Evolutionary conservation across 1,140 invertebrate genomes (phyloP).

Genomic region (Macrobrachium nipponense): DNA sequence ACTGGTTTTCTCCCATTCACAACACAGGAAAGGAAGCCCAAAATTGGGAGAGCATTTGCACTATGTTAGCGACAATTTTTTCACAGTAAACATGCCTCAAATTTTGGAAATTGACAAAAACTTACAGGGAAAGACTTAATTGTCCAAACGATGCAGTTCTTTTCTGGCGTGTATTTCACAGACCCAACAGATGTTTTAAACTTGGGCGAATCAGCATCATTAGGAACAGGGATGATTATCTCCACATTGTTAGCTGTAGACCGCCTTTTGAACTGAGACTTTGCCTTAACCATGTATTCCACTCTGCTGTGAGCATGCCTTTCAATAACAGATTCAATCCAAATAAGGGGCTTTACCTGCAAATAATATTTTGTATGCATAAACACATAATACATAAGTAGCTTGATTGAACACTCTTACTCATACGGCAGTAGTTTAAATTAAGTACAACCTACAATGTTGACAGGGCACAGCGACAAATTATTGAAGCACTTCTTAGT

Average conservation of each 20-base stretch:
- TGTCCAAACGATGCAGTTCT: constrained; percentile 99
- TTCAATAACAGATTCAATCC: constrained; percentile 99
- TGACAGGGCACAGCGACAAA: too few relatives aligned
- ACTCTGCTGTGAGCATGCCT: constrained; percentile 97
- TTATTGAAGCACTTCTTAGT: too few relatives aligned
- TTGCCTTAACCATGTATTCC: constrained; percentile 99
- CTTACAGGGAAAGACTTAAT: constrained; percentile 96
- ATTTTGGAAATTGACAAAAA: constrained; percentile 33
- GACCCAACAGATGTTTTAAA: constrained; percentile 99
- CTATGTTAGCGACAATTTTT: too few relatives aligned
- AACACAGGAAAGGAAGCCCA: too few relatives aligned
- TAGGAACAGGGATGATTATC: constrained; percentile 98
- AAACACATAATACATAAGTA: too few relatives aligned
- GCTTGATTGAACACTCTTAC: too few relatives aligned
- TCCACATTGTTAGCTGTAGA: constrained; percentile 99
- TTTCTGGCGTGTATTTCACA: constrained; percentile 97
- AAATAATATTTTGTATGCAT: constrained; percentile 41
- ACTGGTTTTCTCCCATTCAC: too few relatives aligned
- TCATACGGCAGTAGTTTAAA: too few relatives aligned
- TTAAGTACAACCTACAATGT: too few relatives aligned
- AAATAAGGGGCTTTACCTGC: constrained; percentile 95
- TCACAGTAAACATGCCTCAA: too few relatives aligned
- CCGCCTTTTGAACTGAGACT: constrained; percentile 97
- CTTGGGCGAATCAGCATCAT: constrained; percentile 98
- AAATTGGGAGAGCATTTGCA: too few relatives aligned